Percentiles rank a stretch among this genome's conserved stretches.
Conservation (phyloP, 2,888 invertebrate genomes). For the Drosophila melanocephala region DNA sequence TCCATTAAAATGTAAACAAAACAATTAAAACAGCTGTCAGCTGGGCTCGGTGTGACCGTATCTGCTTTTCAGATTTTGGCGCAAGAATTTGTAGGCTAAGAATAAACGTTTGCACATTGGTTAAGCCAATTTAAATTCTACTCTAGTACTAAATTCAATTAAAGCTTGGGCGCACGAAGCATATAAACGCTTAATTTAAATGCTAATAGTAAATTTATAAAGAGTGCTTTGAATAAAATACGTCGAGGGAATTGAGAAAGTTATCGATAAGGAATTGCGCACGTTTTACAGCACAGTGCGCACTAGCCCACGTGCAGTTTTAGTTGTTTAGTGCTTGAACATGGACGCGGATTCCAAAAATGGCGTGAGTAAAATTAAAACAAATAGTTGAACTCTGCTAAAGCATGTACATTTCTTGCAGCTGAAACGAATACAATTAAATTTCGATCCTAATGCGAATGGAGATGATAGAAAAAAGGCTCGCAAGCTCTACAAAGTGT, state of each 20-base stretch:
- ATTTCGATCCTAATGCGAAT: neutral
- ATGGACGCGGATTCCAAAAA: neutral
- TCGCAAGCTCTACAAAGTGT: slow-evolving; percentile 8
- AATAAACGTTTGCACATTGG: slow-evolving; percentile 10
- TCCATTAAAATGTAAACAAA: slow-evolving; percentile 54
- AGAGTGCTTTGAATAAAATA: neutral
- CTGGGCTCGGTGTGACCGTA: slow-evolving; percentile 43
- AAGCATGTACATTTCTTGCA: neutral
- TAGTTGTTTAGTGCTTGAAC: neutral
- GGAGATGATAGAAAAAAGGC: neutral
- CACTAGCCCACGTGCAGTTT: neutral
- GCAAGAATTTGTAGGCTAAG: neutral
- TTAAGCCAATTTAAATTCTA: neutral
- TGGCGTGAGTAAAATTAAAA: neutral
- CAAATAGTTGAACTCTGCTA: neutral
- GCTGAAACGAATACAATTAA: neutral
- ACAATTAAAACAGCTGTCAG: slow-evolving; percentile 49
- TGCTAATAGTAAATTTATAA: neutral
- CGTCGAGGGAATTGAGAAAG: neutral
- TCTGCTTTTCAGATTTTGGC: neutral
- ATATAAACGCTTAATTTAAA: neutral
- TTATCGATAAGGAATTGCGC: neutral
- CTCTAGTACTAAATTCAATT: neutral
- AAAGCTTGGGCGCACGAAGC: neutral
- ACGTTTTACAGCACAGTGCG: neutral